Evolutionary conservation across 2,113 vertebrate species (phyloP), one percentile per base, ranked within the genome.

Genomic region (Thalassoma bifasciatum): DNA sequence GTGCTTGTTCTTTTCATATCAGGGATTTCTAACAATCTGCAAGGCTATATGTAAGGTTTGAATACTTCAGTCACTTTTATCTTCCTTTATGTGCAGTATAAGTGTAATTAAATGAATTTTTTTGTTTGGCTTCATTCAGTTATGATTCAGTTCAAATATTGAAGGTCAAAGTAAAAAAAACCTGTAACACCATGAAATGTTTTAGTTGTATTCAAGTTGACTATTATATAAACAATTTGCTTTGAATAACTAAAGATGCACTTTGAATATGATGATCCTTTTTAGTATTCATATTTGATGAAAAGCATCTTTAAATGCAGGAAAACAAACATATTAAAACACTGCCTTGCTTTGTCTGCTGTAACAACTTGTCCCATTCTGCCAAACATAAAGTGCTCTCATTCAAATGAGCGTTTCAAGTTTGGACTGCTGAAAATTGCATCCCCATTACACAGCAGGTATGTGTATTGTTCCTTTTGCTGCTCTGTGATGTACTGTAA

Each of bases 401-500:
- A 52, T 70, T 68, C 75, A 65, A 58, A 63, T 40, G 26, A 17
- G 24, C 51, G 70, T 59, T 86, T 79, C 61, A 77, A 72, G 49
- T 67, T 81, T 50, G 78, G 77, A 65, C 63, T 69, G 79, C 62
- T 8, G 61, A 49, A 88, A 86, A 92, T 88, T 85, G 81, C 84
- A 85, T 90, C 88, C 70, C 85, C 68, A 91, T 91, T 88, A 77
- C 89, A 79, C 84, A 80, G 86, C 76, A 78, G 83, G 86, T 63
- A 71, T 46, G 40, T 50, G n/a, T 40, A 79, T 87, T 89, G 79
- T 83, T 86, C 64, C 44, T 23, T 67, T 53, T 79, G 81, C 44
- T 62, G 46, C 84, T 83, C 85, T 82, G 67, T 81, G 46, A 66
- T 75, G 58, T 63, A 56, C 63, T 70, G 74, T 72, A 65, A 60